Conservation (phyloP, 2,888 invertebrate genomes). For the Eucriotettix oculatus region DNA sequence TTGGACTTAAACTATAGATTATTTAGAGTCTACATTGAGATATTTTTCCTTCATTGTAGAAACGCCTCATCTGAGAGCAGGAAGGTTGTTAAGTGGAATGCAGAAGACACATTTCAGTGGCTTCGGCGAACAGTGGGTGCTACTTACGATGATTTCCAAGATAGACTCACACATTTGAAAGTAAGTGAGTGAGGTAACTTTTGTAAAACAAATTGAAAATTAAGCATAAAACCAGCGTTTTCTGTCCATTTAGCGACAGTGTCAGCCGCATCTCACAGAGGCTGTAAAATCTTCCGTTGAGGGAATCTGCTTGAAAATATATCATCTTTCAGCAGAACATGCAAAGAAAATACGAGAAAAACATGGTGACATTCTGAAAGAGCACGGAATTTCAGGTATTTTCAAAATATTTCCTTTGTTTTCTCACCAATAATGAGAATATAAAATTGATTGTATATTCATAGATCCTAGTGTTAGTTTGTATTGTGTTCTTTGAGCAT, state of each 20-base stretch:
- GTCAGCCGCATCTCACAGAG: slow-evolving; percentile 88
- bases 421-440: not conserved
- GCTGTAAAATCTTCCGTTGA: slow-evolving; percentile 90
- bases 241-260: slow-evolving; percentile 50
- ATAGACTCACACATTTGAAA: slow-evolving; percentile 73
- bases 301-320: slow-evolving; percentile 87
- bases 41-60: slow-evolving; percentile 26
- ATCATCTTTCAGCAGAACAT: slow-evolving; percentile 79
- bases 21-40: too few species aligned
- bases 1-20: too few species aligned
- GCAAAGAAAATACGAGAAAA: slow-evolving; percentile 80
- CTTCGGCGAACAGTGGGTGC: slow-evolving; percentile 81
- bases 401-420: not conserved
- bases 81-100: slow-evolving; percentile 97
- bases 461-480: not conserved
- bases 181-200: slow-evolving; percentile 18
- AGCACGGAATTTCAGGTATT: slow-evolving; percentile 53
- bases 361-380: slow-evolving; percentile 69
- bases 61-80: slow-evolving; percentile 84
- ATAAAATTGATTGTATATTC: not conserved
- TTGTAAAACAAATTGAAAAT: not conserved
- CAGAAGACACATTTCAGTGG: slow-evolving; percentile 95
- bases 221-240: not conserved
- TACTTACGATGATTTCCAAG: slow-evolving; percentile 85
- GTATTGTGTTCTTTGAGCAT: not conserved